Conservation (phyloP, 2,113 vertebrate genomes). For the Prochilodus magdalenae region DNA sequence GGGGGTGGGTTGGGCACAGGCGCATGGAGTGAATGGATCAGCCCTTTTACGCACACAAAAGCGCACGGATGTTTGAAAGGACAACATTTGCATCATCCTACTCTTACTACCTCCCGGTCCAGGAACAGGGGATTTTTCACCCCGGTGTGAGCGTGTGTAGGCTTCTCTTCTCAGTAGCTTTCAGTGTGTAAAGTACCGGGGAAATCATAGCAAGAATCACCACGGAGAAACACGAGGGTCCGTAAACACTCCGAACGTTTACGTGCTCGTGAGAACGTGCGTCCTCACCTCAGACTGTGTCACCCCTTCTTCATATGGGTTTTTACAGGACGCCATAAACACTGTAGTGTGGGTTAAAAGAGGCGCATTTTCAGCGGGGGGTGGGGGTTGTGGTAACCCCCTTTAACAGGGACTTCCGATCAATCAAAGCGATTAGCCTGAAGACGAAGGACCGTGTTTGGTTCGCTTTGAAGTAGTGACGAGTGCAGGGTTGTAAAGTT, state of each 20-base stretch:
- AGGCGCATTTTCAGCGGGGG: slow-evolving; percentile 53
- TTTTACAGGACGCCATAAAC: slow-evolving; percentile 70
- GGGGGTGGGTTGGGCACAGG: slow-evolving; percentile 66
- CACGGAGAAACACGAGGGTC: neutral
- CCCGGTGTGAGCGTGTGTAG: slow-evolving; percentile 39
- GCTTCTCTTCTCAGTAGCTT: slow-evolving; percentile 35
- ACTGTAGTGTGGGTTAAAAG: slow-evolving; percentile 41
- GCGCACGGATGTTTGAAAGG: slow-evolving; percentile 68
- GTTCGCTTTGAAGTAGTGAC: slow-evolving; percentile 64
- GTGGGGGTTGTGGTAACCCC: slow-evolving; percentile 6
- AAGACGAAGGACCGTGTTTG: slow-evolving; percentile 62
- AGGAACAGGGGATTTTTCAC: slow-evolving; percentile 58
- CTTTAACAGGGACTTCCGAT: slow-evolving; percentile 69
- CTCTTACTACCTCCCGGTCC: slow-evolving; percentile 22
- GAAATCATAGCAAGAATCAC: slow-evolving; percentile 2
- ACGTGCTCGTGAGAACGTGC: neutral
- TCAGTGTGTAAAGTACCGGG: slow-evolving; percentile 3
- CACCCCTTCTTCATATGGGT: neutral
- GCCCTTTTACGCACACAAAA: slow-evolving; percentile 72
- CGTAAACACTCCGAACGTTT: neutral
- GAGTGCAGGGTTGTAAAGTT: slow-evolving; percentile 57
- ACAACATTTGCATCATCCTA: slow-evolving; percentile 78
- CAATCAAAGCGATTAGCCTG: slow-evolving; percentile 61
- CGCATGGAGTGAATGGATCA: slow-evolving; percentile 73
- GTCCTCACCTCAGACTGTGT: neutral